Evolutionary conservation across 2,888 invertebrate species (phyloP), one percentile per base, ranked within the genome.

Genomic region (Troides helena): DNA sequence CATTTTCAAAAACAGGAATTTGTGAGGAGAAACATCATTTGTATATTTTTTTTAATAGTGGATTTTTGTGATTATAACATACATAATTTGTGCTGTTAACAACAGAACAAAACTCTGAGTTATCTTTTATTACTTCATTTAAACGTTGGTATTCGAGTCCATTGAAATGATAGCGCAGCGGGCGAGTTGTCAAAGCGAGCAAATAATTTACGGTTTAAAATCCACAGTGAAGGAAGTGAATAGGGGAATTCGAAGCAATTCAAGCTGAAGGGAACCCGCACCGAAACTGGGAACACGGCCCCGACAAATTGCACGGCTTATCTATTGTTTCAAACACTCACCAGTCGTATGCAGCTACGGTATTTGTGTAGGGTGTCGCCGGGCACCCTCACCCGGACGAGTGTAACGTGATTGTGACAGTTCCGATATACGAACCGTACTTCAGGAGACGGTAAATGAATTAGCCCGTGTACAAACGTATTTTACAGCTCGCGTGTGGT

Each of bases 261-360:
- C 71, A 62, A 60, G 39, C 57, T 50, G 71, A 75, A 74, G 72
- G 69, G 75, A 75, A 3, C 30, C 77, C 75, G 76, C 80, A 76
- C 74, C 76, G 78, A 80, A 80, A 81, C 81, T 80, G 79, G 76
- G 80, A 78, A 82, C 81, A 81, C 78, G 77, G 76, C 68, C 65
- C 69, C 76, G 78, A 84, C 84, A 82, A 84, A 84, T 78, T 77
- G 83, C 78, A 73, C 75, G 80, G 77, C 78, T 80, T 81, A 82
- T 86, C 83, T 84, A 85, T 83, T 84, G 84, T 82, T 80, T 83
- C 78, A 78, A 79, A 80, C 79, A 80, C 81, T 82, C 77, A 78
- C 77, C 77, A 78, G 80, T 82, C 80, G 80, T 76, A 79, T 82
- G 81, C 80, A 83, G 81, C 80, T 80, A 75, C 74, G 78, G 76